Conservation (phyloP, 2,113 vertebrate species). For the Actenoides hombroni region DNA sequence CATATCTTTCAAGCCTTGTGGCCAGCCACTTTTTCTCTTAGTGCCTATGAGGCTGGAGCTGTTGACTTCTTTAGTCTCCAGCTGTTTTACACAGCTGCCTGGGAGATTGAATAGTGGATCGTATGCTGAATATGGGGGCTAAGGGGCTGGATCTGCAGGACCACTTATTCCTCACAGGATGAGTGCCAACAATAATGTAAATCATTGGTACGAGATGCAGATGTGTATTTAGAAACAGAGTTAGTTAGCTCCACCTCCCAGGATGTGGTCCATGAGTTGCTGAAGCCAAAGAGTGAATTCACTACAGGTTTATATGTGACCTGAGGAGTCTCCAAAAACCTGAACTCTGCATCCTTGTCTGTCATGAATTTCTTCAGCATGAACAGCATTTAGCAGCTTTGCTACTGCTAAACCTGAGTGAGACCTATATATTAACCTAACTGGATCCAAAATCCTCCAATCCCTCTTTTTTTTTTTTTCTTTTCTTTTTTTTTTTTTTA, state of each 20-base stretch:
- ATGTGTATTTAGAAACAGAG: background rate
- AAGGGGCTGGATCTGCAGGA: background rate
- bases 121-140: background rate
- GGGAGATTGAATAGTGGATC: background rate
- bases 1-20: background rate
- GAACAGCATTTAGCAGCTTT: background rate
- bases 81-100: background rate
- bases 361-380: background rate
- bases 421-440: background rate
- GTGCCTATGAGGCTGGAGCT: background rate
- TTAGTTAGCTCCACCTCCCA: background rate
- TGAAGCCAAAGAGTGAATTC: background rate
- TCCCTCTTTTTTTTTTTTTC: background rate
- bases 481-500: too few species aligned
- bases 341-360: background rate
- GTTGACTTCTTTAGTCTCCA: background rate
- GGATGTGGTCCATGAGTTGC: rapidly evolving
- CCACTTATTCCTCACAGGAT: background rate
- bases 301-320: background rate
- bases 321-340: background rate
- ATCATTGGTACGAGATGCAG: background rate
- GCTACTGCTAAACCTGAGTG: background rate
- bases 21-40: background rate
- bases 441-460: background rate
- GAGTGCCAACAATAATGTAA: background rate